Conservation (phyloP, 1,140 invertebrate species). For the Drosophila ironensis region DNA sequence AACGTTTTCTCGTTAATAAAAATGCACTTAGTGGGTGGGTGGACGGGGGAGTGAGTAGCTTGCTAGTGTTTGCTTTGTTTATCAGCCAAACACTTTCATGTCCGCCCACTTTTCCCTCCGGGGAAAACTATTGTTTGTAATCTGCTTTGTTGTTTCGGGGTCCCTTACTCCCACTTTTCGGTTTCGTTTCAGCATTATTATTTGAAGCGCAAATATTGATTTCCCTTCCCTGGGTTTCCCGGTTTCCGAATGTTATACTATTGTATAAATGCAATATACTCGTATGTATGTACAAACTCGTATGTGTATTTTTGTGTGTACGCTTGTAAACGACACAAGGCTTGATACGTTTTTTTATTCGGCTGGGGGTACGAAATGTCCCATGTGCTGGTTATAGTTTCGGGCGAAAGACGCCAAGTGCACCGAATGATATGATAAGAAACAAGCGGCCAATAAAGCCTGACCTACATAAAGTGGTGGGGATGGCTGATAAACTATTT, state of each 20-base stretch:
- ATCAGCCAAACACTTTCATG: conserved; percentile 42
- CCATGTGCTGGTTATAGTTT: conserved; percentile 43
- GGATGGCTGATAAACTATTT: neutral
- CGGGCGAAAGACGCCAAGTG: conserved; percentile 53
- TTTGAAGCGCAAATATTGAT: conserved; percentile 73
- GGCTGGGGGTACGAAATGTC: neutral
- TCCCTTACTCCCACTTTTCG: conserved; percentile 4
- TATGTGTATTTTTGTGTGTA: too few relatives aligned
- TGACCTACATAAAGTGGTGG: conserved; percentile 21
- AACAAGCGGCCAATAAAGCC: conserved; percentile 20
- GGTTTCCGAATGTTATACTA: conserved; percentile 14
- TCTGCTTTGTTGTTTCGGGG: conserved; percentile 26
- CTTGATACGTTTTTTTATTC: conserved; percentile 5
- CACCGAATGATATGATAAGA: conserved; percentile 73
- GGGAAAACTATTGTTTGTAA: conserved; percentile 2
- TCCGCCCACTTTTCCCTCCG: conserved; percentile 9
- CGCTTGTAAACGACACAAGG: conserved; percentile 37
- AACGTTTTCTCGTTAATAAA: conserved; percentile 22
- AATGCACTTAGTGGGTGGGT: conserved; percentile 19
- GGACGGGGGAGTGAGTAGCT: conserved; percentile 2
- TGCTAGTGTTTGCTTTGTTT: conserved; percentile 13
- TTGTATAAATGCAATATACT: conserved; percentile 42
- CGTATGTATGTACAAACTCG: too few relatives aligned
- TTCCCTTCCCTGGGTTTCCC: conserved; percentile 19
- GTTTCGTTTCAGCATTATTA: conserved; percentile 32